These are phyloP conservation scores for Rhinolophus ferrumequinum DNA, from an alignment of 2,113 vertebrate genomes.

Conservation along the genomic window DNA sequence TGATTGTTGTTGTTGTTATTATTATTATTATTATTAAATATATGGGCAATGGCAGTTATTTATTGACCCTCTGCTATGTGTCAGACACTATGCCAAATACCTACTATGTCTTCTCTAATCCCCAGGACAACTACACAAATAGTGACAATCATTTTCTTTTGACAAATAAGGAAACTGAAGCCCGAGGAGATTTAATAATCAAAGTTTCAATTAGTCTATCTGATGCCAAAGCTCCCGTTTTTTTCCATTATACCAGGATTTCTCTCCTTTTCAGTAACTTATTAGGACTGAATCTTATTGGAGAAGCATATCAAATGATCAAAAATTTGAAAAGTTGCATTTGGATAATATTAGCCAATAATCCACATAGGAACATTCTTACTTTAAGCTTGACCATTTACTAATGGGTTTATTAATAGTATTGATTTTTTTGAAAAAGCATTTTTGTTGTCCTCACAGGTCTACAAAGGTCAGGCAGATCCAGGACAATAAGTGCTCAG, in stretches of 20 bases:
- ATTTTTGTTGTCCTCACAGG: neutral
- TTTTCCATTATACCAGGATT: neutral
- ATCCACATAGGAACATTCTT: neutral
- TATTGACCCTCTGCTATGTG: neutral
- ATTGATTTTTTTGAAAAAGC: neutral
- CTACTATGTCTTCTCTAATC: neutral
- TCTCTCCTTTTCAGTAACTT: neutral
- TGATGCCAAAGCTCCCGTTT: neutral
- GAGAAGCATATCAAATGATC: neutral
- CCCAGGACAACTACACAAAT: neutral
- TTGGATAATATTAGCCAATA: neutral
- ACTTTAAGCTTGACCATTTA: constrained; percentile 1
- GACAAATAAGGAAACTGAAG: neutral
- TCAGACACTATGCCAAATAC: neutral
- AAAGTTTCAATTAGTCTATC: neutral
- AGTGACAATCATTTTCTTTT: neutral
- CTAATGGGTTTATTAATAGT: neutral
- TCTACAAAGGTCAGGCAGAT: neutral
- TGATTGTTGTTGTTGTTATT: neutral
- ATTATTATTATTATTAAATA: neutral
- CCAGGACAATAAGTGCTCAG: neutral
- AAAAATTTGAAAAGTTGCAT: neutral
- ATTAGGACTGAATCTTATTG: neutral
- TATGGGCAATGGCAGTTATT: neutral
- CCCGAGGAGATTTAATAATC: neutral